A percentile compares a stretch with the other conserved stretches of the same genome.
Evolutionary conservation across 2,113 vertebrate species (phyloP).

Genomic region (Urocynchramus pylzowi): DNA sequence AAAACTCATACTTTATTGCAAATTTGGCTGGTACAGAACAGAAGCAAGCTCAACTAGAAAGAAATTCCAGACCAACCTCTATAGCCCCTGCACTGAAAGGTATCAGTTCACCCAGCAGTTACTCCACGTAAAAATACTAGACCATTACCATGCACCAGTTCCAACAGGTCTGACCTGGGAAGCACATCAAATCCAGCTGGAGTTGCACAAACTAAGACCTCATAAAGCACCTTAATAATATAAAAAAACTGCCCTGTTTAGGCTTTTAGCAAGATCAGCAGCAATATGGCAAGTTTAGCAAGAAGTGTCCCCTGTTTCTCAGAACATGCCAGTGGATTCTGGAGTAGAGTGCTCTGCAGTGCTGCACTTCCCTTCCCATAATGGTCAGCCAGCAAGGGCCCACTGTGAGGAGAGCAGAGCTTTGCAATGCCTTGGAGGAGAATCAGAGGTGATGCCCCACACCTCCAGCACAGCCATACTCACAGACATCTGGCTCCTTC

Average conservation of each 20-base stretch:
- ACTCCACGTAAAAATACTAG: not conserved
- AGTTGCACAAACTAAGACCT: not conserved
- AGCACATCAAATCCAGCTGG: not conserved
- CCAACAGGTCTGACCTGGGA: not conserved
- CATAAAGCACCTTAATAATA: not conserved
- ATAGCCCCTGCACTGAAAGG: not conserved
- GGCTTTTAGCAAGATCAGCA: not conserved
- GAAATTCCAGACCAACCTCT: not conserved
- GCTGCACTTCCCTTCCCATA: not conserved
- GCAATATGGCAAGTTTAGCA: accelerated
- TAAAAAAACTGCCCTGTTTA: not conserved
- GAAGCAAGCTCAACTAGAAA: not conserved
- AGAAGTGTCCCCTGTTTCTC: not conserved
- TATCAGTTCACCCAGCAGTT: not conserved
- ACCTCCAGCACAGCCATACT: slow-evolving; percentile 23
- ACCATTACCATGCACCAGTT: not conserved
- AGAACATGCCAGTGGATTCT: accelerated
- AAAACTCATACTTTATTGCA: not conserved
- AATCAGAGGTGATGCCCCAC: not conserved
- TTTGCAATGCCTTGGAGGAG: not conserved
- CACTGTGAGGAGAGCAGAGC: accelerated
- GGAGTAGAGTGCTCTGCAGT: not conserved
- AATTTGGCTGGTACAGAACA: not conserved
- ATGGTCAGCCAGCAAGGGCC: accelerated
- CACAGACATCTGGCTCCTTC: slow-evolving; percentile 66